A percentile compares a stretch with the other conserved stretches of the same genome.
Evolutionary conservation across 1,140 invertebrate genomes (phyloP).

Genomic region (Muscidifurax raptorellus): DNA sequence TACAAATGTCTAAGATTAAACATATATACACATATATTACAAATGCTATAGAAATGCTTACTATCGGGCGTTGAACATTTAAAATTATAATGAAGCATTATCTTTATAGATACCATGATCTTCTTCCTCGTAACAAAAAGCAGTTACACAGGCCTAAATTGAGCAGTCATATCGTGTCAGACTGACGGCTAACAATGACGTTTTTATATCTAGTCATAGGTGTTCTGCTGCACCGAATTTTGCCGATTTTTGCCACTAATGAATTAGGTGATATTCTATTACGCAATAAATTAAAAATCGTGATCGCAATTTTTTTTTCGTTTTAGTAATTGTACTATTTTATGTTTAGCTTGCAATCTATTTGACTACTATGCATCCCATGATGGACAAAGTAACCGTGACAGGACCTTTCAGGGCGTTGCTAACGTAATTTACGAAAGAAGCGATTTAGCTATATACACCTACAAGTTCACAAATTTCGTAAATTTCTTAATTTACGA

Average conservation of each 20-base stretch:
- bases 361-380: background rate
- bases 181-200: background rate
- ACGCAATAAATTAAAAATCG: background rate
- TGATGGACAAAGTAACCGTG: background rate
- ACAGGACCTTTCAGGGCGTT: background rate
- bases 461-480: background rate
- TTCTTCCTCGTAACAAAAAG: background rate
- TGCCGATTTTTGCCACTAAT: background rate
- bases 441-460: background rate
- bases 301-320: background rate
- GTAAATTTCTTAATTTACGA: slow-evolving; percentile 10
- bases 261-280: background rate
- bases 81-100: background rate
- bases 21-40: background rate
- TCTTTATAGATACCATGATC: too few species aligned
- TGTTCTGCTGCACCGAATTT: background rate
- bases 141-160: too few species aligned
- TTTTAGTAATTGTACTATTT: background rate
- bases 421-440: background rate
- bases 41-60: background rate
- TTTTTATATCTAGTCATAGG: background rate
- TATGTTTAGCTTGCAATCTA: background rate
- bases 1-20: background rate
- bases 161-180: too few species aligned
- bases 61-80: too few species aligned